Conservation (phyloP, 2,888 invertebrate species). For the Baronia brevicornis region DNA sequence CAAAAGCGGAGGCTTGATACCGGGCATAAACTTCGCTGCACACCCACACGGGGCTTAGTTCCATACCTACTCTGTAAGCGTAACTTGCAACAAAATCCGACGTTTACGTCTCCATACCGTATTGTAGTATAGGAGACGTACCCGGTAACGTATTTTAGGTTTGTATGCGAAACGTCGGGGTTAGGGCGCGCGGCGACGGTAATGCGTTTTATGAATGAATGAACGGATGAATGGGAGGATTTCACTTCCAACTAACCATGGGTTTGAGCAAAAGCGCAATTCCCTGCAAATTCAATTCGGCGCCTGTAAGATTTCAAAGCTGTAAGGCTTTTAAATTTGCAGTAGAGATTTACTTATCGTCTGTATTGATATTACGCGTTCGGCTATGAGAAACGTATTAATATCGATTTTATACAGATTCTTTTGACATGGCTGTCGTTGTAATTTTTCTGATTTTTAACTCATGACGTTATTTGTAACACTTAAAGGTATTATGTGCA, state of each 20-base stretch:
- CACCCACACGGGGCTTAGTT: constrained; percentile 41
- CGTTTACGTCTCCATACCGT: constrained; percentile 52
- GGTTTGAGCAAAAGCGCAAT: constrained; percentile 45
- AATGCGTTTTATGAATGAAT: constrained; percentile 70
- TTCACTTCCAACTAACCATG: constrained; percentile 59
- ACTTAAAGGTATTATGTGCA: too few relatives aligned
- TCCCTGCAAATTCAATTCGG: constrained; percentile 21
- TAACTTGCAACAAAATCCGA: constrained; percentile 57
- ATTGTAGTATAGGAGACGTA: constrained; percentile 48
- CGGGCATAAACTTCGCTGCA: constrained; percentile 45
- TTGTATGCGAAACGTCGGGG: constrained; percentile 41
- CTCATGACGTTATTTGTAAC: too few relatives aligned
- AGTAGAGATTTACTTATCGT: too few relatives aligned
- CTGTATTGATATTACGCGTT: too few relatives aligned
- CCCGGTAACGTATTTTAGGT: constrained; percentile 52
- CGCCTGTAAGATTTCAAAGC: constrained; percentile 2
- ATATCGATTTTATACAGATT: too few relatives aligned
- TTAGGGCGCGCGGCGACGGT: constrained; percentile 42
- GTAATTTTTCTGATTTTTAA: too few relatives aligned
- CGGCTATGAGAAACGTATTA: too few relatives aligned
- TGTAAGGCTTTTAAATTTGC: too few relatives aligned
- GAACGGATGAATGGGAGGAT: constrained; percentile 60
- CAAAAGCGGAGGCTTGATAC: constrained; percentile 37
- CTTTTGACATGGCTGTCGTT: too few relatives aligned
- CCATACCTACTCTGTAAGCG: constrained; percentile 43